These are phyloP conservation scores for Formica aserva DNA, from an alignment of 2,888 invertebrate genomes.

Conservation along the genomic window DNA sequence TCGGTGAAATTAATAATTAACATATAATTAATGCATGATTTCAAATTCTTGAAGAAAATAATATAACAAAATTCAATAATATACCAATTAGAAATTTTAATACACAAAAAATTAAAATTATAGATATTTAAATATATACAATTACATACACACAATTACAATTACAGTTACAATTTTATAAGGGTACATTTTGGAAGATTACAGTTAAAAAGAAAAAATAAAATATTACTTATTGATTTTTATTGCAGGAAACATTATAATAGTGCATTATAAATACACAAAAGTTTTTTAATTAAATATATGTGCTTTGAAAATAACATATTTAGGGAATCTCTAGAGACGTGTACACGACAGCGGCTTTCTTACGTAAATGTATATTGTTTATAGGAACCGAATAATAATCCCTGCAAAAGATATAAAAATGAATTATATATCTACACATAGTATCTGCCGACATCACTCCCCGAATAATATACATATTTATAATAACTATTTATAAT, in stretches of 20 bases:
- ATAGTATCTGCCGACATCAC: not conserved
- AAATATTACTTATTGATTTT: not conserved
- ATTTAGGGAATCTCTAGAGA: not conserved
- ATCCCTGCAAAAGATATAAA: slow-evolving; percentile 74
- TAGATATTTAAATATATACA: not conserved
- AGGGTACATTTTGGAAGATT: not conserved
- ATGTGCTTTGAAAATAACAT: not conserved
- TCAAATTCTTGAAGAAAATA: not conserved
- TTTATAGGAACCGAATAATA: not conserved
- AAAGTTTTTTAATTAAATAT: not conserved
- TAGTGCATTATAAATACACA: not conserved
- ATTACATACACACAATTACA: too few species aligned
- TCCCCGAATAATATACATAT: not conserved
- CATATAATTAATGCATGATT: not conserved
- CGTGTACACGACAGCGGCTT: slow-evolving; percentile 62
- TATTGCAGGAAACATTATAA: not conserved
- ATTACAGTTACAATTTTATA: not conserved
- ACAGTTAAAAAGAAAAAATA: not conserved
- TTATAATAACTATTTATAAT: not conserved
- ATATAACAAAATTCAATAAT: not conserved
- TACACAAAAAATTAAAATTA: not conserved
- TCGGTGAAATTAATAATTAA: too few species aligned
- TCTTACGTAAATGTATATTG: slow-evolving; percentile 57
- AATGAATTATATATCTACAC: not conserved
- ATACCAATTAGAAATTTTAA: not conserved